Evolutionary conservation across 2,797 vertebrate genomes (phyloP).

Genomic region (Peromyscus attwateri): DNA sequence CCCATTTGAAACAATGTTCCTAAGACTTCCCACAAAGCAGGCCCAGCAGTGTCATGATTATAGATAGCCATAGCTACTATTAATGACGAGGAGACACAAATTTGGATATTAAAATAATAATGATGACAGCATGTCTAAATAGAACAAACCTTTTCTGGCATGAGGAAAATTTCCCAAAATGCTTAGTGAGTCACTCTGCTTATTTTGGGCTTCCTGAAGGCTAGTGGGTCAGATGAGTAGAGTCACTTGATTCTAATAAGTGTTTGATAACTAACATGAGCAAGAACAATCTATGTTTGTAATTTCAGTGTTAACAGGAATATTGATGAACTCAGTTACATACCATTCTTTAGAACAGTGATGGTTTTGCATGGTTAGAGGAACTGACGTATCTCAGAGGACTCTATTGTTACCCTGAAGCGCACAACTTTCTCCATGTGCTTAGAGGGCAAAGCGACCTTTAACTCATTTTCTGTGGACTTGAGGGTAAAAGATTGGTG

Average conservation of each 20-base stretch:
- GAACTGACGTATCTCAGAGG: background rate
- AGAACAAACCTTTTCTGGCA: slow-evolving; percentile 4
- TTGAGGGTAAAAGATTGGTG: background rate
- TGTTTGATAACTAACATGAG: background rate
- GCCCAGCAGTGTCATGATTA: background rate
- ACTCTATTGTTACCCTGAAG: background rate
- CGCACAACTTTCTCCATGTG: background rate
- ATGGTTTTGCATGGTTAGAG: background rate
- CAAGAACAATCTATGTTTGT: background rate
- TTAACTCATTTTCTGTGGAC: background rate
- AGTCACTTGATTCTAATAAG: background rate
- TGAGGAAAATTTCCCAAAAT: background rate
- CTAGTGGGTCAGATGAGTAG: background rate
- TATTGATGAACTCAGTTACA: background rate
- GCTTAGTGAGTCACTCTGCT: background rate
- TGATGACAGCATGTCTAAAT: background rate
- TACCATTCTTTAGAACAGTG: background rate
- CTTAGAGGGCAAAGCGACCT: background rate
- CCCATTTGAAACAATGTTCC: background rate
- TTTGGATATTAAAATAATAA: slow-evolving; percentile 12
- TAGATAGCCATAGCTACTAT: background rate
- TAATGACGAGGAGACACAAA: background rate
- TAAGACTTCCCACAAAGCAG: background rate
- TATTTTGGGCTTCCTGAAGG: slow-evolving; percentile 46
- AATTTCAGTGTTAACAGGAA: slow-evolving; percentile 37